Evolutionary conservation across 2,888 invertebrate genomes (phyloP), one percentile per base, ranked within the genome.

Genomic region (Trissoscelio sp.): DNA sequence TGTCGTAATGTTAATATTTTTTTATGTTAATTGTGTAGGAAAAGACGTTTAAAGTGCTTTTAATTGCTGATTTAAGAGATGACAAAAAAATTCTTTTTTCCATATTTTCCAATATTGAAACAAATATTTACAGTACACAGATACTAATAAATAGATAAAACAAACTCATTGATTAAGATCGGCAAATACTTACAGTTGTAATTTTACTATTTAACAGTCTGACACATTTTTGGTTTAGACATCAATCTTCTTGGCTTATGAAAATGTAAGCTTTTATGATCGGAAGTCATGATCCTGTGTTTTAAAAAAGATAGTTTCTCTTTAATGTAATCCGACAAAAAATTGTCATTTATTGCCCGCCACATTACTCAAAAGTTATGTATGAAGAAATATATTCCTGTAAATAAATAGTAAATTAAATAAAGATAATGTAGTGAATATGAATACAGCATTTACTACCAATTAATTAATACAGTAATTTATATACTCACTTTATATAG

Each of bases 1-100:
- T 48, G 53, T 48, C 37, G 16, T 73, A 62, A 55, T 34, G 28
- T 53, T 53, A 16, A 31, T 9, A 2, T 31, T 46, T n/a, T 51
- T 48, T 53, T 53, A 53, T 53, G 53, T 3, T 58, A 22, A 42
- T 58, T 58, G 22, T 12, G 31, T 58, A 6, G 34, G 4, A 55
- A 14, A 55, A 28, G 34, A 9, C 6, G 16, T 11, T 34, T 31
- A 11, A 4, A 34, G 18, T 16, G 18, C 18, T 22, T 18, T 22
- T 22, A 48, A 22, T 48, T 48, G 9, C 2, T 12, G 5, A 4
- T 22, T 48, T 12, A 22, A 22, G 3, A 4, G n/a, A 12, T 42
- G 12, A 5, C 16, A 22, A 22, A 48, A 48, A 48, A 1, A n/a
- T 12, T 22, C 12, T 6, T 48, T 48, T 11, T 12, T 22, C 11